Percentiles rank a stretch among this genome's conserved stretches.
These are phyloP conservation scores for Gryllus longicercus DNA, from an alignment of 2,888 invertebrate species.

Conservation along the genomic window DNA sequence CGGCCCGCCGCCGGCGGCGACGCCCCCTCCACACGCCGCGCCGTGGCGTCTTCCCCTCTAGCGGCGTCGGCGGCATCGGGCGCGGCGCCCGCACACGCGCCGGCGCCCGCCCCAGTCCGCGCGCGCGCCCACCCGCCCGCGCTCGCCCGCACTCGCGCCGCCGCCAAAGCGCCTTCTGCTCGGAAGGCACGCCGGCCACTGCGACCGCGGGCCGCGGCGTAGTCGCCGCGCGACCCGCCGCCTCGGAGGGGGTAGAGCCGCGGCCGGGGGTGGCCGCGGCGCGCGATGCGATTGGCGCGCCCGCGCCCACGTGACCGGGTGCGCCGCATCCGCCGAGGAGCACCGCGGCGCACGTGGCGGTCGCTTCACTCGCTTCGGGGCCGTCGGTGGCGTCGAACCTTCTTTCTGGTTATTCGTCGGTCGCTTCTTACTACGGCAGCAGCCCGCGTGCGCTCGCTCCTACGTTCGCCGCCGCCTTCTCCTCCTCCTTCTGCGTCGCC, in stretches of 20 bases:
- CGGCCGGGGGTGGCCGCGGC: neutral
- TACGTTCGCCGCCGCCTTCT: neutral
- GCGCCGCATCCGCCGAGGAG: neutral
- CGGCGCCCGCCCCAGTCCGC: too few relatives aligned
- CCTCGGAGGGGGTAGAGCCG: neutral
- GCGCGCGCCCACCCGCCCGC: neutral
- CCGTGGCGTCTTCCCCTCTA: too few relatives aligned
- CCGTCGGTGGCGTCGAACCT: neutral
- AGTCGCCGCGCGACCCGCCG: neutral
- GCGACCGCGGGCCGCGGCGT: neutral
- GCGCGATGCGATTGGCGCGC: neutral
- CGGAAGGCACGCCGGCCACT: neutral
- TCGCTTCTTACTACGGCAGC: too few relatives aligned
- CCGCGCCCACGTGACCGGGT: slow-evolving; percentile 5
- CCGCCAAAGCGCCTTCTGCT: too few relatives aligned
- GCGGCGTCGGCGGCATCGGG: too few relatives aligned
- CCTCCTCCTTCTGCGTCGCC: neutral
- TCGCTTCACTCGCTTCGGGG: neutral
- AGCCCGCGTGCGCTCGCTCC: too few relatives aligned
- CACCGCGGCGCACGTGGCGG: slow-evolving; percentile 3
- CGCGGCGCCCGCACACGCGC: too few relatives aligned
- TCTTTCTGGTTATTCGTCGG: too few relatives aligned
- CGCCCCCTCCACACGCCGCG: neutral
- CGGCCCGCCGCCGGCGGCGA: neutral
- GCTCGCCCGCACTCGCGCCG: neutral